Base-by-base conservation (phyloP, 2,888 invertebrate genomes). In the Bugula neritina region DNA sequence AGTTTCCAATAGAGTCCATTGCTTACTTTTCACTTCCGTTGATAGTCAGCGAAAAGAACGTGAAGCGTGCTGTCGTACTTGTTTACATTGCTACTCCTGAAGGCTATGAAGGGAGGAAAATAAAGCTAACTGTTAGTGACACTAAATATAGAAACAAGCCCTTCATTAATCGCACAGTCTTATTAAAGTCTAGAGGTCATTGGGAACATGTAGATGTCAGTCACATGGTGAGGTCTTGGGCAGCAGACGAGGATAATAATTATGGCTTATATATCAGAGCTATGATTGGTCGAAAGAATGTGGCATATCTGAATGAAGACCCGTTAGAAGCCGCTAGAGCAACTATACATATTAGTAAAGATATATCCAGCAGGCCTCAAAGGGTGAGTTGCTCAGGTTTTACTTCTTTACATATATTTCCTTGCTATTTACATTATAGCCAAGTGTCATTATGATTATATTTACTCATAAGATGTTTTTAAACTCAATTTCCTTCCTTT, bases 171-270 rank as follows among this genome's bases (percentile, higher is more conserved):
- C 21, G 63, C 5, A 63, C 63, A 25, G 63, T 63, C 2, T 31
- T 13, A 5, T 27, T 63, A 10, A 63, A 5, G n/a, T 34, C 31
- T 31, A 27, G 63, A 31, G 63, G 63, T 63, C 63, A 63, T n/a
- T 63, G 63, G 63, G 63, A 63, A 31, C 63, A 63, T n/a, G 27
- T 63, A 63, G 63, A 63, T 27, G 27, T 63, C 17, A 63, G 25
- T 13, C 63, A 31, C 13, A n/a, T 34, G 17, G 27, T 63, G 27
- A 27, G 25, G 5, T 21, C 21, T 5, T 63, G 63, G 63, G 63
- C 63, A 13, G 34, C 29, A 13, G 63, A 63, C 31, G 63, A 63
- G n/a, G 27, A 10, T 34, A 13, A 63, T 3, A 63, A 63, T 63
- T 63, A 63, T 31, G 63, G 63, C 2, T 31, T 63, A 3, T 63